A percentile compares a stretch with the other conserved stretches of the same genome.
Conservation (phyloP, 2,888 invertebrate genomes). For the Daptonema setosum region DNA sequence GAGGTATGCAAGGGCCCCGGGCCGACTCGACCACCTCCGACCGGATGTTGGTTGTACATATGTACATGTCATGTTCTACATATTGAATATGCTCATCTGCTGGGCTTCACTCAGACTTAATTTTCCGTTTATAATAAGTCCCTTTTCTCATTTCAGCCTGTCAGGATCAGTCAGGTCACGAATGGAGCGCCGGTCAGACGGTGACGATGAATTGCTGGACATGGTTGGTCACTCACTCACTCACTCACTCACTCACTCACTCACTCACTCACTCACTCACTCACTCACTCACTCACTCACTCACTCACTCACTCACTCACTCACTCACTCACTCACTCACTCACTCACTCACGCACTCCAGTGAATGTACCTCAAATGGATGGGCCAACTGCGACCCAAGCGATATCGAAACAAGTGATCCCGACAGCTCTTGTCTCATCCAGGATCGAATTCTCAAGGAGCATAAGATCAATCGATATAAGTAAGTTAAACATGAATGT, state of each 20-base stretch:
- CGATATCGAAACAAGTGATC: neutral
- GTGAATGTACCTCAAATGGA: neutral
- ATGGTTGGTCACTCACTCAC: conserved; percentile 8
- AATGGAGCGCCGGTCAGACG: conserved; percentile 27
- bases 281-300: neutral
- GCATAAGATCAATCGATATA: conserved; percentile 39
- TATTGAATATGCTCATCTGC: too few species aligned
- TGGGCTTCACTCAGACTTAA: too few species aligned
- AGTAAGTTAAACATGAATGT: conserved; percentile 24
- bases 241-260: neutral
- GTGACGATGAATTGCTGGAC: conserved; percentile 16
- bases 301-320: neutral
- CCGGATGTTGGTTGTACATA: neutral
- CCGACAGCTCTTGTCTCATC: conserved; percentile 47
- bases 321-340: neutral
- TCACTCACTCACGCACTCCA: neutral
- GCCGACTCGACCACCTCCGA: neutral
- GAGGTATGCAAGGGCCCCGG: conserved; percentile 43
- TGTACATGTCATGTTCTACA: too few species aligned
- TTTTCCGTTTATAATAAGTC: too few species aligned
- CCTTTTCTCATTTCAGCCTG: conserved; percentile 24
- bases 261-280: neutral
- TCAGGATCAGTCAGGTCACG: conserved; percentile 14
- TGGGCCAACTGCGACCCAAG: neutral
- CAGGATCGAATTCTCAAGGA: conserved; percentile 45